A percentile compares a stretch with the other conserved stretches of the same genome.
Evolutionary conservation across 2,888 invertebrate species (phyloP).

Genomic region (Pyrochroa serraticornis): DNA sequence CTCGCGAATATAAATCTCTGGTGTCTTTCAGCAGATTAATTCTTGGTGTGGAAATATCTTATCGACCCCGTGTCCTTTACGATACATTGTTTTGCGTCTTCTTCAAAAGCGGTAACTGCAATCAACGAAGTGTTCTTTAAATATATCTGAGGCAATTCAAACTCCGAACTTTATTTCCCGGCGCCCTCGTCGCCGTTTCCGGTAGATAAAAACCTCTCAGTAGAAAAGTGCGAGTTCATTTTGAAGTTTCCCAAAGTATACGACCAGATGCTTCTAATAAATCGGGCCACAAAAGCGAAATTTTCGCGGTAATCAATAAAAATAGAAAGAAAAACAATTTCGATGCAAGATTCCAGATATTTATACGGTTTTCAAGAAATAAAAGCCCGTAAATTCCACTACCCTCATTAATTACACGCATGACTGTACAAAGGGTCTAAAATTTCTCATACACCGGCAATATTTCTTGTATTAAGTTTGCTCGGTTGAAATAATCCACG

Average conservation of each 20-base stretch:
- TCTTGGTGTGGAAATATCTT: no score
- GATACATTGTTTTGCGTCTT: no score
- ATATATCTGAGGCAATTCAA: conserved; percentile 6
- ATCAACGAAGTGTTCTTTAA: conserved; percentile 7
- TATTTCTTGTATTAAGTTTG: conserved; percentile 5
- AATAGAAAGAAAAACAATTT: no score
- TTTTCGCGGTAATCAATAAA: not conserved
- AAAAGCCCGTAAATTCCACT: no score
- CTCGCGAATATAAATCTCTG: no score
- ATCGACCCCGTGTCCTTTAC: no score
- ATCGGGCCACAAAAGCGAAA: not conserved
- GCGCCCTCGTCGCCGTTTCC: conserved; percentile 4
- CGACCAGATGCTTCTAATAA: no score
- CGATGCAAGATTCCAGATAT: no score
- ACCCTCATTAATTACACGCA: conserved; percentile 13
- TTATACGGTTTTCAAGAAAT: no score
- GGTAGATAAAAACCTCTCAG: conserved; percentile 11
- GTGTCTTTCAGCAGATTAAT: no score
- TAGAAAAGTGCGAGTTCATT: not conserved
- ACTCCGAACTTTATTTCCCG: conserved; percentile 8
- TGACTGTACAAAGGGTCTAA: conserved; percentile 8
- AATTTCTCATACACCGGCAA: not conserved
- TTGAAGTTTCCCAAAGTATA: not conserved
- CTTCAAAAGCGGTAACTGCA: not conserved
- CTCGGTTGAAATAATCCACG: conserved; percentile 2